Base-by-base conservation (phyloP, 2,888 invertebrate species). In the Perithous albicinctus region DNA sequence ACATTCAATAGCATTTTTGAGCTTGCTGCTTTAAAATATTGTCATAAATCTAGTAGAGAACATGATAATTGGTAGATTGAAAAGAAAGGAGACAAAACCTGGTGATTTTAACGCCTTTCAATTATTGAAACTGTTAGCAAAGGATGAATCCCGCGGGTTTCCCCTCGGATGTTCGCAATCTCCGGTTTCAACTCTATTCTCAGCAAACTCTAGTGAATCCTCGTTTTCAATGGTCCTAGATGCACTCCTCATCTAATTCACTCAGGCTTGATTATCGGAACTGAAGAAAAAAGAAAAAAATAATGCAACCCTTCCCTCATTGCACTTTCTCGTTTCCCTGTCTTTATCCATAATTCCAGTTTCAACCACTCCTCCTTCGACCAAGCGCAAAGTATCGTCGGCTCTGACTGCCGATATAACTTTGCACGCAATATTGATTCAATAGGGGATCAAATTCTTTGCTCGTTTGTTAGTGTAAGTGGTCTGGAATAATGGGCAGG, bases 351-450 rank as follows among this genome's bases (percentile, higher is more conserved):
- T n/a, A n/a, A 6, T 41, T 3, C 56, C 18, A 15, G 29, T 12
- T 51, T 73, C 10, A 54, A n/a, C 20, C 69, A 56, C 18, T 41
- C 12, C 10, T 51, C 32, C 8, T 18, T 38, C 26, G 29, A 26
- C 41, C 8, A 41, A 38, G 64, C 35, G 74, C 56, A 51, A 35
- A 72, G 67, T 64, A 70, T 75, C 69, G 26, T 70, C 38, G 12
- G 6, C 18, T 18, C 32, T 73, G 54, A 59, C 61, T 83, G 82
- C 66, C 85, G 86, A 89, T 90, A 89, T 89, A 87, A 88, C 87
- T 90, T 90, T 89, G 88, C 85, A 85, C 88, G 26, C 59, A 89
- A 91, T 91, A 90, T 91, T 91, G 91, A 91, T 91, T 91, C 88
- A 87, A 89, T 89, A 89, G 88, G 85, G 87, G 87, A 82, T n/a